Conservation (phyloP, 2,888 invertebrate genomes). For the Lasioglossum malachurum region DNA sequence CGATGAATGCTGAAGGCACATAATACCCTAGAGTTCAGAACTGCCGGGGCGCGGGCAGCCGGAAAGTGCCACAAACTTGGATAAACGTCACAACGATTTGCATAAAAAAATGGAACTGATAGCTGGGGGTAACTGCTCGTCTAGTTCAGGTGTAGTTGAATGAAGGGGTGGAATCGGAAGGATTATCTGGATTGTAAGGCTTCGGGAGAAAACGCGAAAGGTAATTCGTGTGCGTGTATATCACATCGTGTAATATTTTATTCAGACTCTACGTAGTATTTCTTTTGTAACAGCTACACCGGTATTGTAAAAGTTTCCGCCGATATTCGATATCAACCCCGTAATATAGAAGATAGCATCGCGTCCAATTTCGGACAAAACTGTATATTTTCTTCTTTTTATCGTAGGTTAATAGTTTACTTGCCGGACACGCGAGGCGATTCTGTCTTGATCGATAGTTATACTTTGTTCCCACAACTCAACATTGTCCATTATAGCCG, state of each 20-base stretch:
- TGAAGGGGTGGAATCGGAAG: constrained; percentile 17
- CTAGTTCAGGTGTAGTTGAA: constrained; percentile 5
- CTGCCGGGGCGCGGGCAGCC: neutral
- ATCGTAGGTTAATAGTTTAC: constrained; percentile 11
- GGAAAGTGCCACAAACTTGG: constrained; percentile 29
- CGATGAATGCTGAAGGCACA: neutral
- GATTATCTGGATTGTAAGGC: neutral
- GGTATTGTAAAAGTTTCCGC: neutral
- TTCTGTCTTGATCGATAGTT: constrained; percentile 14
- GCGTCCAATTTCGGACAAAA: neutral
- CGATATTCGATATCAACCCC: neutral
- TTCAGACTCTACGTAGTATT: neutral
- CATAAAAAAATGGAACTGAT: constrained; percentile 17
- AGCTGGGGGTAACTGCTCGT: constrained; percentile 22
- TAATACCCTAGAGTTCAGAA: neutral
- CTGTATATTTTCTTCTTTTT: neutral
- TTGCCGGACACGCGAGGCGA: constrained; percentile 11
- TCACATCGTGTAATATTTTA: neutral
- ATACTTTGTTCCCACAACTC: neutral
- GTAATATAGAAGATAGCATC: constrained; percentile 4
- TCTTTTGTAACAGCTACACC: neutral
- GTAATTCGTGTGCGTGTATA: neutral
- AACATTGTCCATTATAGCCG: neutral
- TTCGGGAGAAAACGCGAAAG: neutral
- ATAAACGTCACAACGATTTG: constrained; percentile 28